Percentiles rank a stretch among this genome's conserved stretches.
phyloP scores from a whole-genome alignment of 2,888 invertebrate genomes.

The Acanthosepion pharaonis region DNA sequence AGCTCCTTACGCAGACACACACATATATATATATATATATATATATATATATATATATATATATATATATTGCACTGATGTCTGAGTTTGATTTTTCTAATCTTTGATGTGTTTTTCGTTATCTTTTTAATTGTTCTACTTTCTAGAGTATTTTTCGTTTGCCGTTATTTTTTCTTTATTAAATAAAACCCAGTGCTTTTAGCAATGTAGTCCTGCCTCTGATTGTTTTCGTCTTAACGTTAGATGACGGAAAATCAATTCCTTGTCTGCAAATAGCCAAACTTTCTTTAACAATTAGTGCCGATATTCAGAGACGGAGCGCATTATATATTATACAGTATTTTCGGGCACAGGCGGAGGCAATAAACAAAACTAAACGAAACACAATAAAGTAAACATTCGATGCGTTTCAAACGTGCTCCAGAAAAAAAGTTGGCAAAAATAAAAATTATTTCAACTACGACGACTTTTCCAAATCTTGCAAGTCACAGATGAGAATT shows the following conservation, averaged over 20 bases:
- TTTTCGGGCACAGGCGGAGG: background rate
- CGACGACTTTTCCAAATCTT: background rate
- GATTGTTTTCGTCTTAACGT: background rate
- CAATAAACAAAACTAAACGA: background rate
- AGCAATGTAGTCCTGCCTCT: conserved; percentile 33
- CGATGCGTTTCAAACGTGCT: background rate
- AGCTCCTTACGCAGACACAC: background rate
- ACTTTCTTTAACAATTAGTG: conserved; percentile 13
- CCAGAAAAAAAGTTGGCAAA: background rate
- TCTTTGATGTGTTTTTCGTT: background rate
- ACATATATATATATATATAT: background rate
- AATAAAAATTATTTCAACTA: background rate
- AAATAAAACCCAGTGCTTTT: background rate
- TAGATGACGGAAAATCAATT: conserved; percentile 33
- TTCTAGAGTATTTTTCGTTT: background rate
- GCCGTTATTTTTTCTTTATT: background rate
- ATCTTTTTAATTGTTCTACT: background rate
- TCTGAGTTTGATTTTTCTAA: too few relatives aligned
- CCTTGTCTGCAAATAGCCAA: conserved; percentile 3
- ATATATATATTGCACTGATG: background rate
- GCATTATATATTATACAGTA: background rate
- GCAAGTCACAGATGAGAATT: background rate
- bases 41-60: too few relatives aligned
- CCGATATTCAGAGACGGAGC: background rate
- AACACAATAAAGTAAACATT: background rate